Evolutionary conservation across 2,797 vertebrate genomes (phyloP), one percentile per base, ranked within the genome.

Genomic region (Iguana delicatissima): DNA sequence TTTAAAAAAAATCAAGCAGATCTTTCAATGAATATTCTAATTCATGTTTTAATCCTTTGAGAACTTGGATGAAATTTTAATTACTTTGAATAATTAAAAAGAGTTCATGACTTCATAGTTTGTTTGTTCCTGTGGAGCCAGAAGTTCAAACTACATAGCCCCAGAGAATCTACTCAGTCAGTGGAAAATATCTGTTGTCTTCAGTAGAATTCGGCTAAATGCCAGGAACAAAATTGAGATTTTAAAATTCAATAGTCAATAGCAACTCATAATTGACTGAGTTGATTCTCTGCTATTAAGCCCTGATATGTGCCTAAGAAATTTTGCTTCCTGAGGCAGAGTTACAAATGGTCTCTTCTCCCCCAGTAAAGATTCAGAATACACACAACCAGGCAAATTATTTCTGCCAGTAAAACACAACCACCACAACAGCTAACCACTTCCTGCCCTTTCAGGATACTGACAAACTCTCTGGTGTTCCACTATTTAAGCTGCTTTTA

Each of bases 61-160:
- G 82, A 80, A 57, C 80, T 57, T 77, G 46, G n/a, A 80, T 87
- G 42, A 87, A 72, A 59, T 59, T 89, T 88, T 85, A 85, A 85
- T 85, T 91, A 80, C 50, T 80, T 59, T 80, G 76, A 88, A 88
- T 85, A 85, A 88, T 84, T 88, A 73, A 91, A 91, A 59, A 38
- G 62, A 59, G 64, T 85, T 85, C 62, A 85, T 85, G 80, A 83
- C n/a, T 87, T 76, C 24, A 77, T 26, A 57, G 50, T 57, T 72
- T 46, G 50, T 90, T 80, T 26, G 13, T 57, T 84, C 90, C 69
- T 22, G 35, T 4, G 9, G n/a, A 69, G 80, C 59, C 85, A 84
- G 79, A 86, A 86, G 67, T 90, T 82, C 55, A 86, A 62, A 50
- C 42, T 86, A 46, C 20, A 90, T n/a, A 80, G 55, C 67, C 64